Evolutionary conservation across 2,797 vertebrate genomes (phyloP).

Genomic region (Crocodylus rhombifer): DNA sequence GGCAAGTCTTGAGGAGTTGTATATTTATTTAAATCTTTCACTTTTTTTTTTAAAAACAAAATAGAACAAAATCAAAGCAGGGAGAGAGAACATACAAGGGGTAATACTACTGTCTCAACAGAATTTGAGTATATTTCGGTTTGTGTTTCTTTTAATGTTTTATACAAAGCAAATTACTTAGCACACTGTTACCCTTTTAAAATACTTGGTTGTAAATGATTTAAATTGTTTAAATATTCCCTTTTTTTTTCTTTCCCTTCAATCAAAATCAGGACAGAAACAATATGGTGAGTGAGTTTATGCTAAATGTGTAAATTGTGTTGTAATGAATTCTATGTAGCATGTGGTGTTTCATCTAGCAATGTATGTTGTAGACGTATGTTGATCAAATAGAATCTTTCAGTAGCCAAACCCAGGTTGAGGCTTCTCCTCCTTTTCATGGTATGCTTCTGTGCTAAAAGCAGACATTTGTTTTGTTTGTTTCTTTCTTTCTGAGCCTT

Average conservation of each 20-base stretch:
- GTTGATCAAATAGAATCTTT: slow-evolving; percentile 47
- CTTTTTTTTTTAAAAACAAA: no score
- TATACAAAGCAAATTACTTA: no score
- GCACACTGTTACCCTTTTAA: neutral
- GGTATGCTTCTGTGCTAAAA: neutral
- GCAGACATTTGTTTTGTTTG: neutral
- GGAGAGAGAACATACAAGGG: no score
- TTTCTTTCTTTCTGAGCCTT: neutral
- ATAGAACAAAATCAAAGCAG: no score
- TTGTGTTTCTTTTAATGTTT: no score
- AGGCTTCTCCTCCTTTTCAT: neutral
- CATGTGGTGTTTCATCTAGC: slow-evolving; percentile 56
- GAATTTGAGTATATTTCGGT: no score
- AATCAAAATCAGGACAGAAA: slow-evolving; percentile 98
- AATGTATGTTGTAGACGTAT: neutral
- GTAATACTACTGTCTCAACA: no score
- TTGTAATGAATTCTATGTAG: slow-evolving; percentile 67
- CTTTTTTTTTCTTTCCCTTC: slow-evolving; percentile 85
- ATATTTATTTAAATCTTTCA: no score
- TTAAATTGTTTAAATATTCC: slow-evolving; percentile 62
- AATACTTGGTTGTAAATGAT: slow-evolving; percentile 34
- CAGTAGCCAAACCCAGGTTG: neutral
- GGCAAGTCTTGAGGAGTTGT: no score
- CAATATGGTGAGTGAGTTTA: slow-evolving; percentile 94
- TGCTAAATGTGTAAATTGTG: slow-evolving; percentile 46